Evolutionary conservation across 2,797 vertebrate species (phyloP).

Genomic region (Emydoidea blandingii): DNA sequence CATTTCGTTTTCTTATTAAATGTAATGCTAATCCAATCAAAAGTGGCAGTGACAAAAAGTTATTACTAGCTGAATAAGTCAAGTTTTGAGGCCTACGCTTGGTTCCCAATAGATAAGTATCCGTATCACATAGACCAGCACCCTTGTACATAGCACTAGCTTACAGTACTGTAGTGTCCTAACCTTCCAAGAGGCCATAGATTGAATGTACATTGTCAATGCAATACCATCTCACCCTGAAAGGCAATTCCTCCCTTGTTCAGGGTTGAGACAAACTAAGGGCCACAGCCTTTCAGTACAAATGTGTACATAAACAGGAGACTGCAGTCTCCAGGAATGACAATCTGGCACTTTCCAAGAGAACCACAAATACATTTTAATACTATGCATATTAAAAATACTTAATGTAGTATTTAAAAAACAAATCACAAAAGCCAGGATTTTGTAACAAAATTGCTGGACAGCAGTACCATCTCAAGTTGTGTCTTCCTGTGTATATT

Average conservation of each 20-base stretch:
- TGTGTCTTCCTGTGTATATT: neutral
- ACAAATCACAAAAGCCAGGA: accelerated
- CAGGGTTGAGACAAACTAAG: neutral
- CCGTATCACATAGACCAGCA: neutral
- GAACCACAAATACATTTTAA: accelerated
- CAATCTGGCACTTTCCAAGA: accelerated
- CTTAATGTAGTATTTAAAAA: accelerated
- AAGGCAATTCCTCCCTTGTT: neutral
- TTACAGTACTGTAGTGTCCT: neutral
- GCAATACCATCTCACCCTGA: neutral
- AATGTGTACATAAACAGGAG: neutral
- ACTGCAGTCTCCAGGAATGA: accelerated
- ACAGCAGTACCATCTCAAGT: accelerated
- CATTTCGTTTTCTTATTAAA: neutral
- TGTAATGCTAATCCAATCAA: neutral
- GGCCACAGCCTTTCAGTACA: neutral
- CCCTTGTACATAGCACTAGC: neutral
- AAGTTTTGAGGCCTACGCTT: neutral
- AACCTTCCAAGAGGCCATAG: neutral
- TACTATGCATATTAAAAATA: accelerated
- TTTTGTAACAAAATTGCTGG: neutral
- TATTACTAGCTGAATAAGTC: neutral
- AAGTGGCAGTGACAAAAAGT: neutral
- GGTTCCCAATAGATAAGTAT: neutral
- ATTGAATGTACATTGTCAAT: neutral